These are phyloP conservation scores for Bombyx mandarina DNA, from an alignment of 1,140 invertebrate species.

Conservation along the genomic window DNA sequence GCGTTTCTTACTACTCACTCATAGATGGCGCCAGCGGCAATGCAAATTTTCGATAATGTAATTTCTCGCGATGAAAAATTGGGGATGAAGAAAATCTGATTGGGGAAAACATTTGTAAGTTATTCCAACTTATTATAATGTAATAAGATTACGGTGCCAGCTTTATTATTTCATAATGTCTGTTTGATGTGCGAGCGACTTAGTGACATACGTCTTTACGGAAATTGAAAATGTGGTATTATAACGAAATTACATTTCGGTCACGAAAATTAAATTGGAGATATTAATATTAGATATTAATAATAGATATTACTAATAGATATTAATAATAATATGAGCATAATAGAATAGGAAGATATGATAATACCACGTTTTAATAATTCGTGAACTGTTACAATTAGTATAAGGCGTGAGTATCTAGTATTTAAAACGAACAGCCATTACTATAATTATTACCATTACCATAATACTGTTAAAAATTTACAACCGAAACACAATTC, in stretches of 20 bases:
- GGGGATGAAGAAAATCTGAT: conserved; percentile 52
- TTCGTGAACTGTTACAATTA: too few species aligned
- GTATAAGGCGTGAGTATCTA: too few species aligned
- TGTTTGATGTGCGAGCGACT: conserved; percentile 36
- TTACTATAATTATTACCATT: too few species aligned
- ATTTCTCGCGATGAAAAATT: conserved; percentile 64
- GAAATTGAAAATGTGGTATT: conserved; percentile 23
- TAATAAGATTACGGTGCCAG: conserved; percentile 61
- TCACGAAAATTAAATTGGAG: too few species aligned
- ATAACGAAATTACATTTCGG: conserved; percentile 24
- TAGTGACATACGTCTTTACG: conserved; percentile 13
- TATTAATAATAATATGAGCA: background rate
- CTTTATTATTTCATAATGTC: conserved; percentile 59
- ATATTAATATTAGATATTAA: too few species aligned
- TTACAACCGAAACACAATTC: too few species aligned
- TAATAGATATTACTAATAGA: too few species aligned
- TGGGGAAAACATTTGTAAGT: conserved; percentile 62
- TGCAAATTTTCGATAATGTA: conserved; percentile 63
- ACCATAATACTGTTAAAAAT: too few species aligned
- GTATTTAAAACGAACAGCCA: too few species aligned
- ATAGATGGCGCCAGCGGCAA: conserved; percentile 61
- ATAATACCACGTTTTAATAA: too few species aligned
- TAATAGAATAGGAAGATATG: too few species aligned
- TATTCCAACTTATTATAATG: conserved; percentile 62
- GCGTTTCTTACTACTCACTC: conserved; percentile 31